Conservation (phyloP, 2,888 invertebrate genomes). For the Operophtera brumata region DNA sequence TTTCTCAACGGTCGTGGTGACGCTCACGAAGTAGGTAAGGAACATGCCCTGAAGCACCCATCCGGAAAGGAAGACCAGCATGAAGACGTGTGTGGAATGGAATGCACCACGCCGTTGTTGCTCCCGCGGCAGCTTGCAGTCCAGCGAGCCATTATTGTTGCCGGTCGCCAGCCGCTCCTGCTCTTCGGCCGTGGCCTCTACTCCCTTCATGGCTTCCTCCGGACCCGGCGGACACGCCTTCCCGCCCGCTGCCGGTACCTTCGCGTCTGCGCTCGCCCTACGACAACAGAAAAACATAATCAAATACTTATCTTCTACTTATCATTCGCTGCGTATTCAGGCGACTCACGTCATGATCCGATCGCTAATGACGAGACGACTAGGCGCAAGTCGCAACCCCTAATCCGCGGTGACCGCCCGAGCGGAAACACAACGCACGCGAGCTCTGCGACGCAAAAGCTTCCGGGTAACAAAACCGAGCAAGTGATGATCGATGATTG, state of each 20-base stretch:
- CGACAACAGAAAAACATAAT: slow-evolving; percentile 53
- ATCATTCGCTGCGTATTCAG: slow-evolving; percentile 8
- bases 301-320: slow-evolving; percentile 19
- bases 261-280: slow-evolving; percentile 65
- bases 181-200: slow-evolving; percentile 75
- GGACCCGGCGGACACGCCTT: slow-evolving; percentile 64
- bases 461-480: slow-evolving; percentile 60
- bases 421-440: slow-evolving; percentile 61
- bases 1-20: slow-evolving; percentile 96
- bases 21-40: slow-evolving; percentile 96
- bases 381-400: slow-evolving; percentile 40
- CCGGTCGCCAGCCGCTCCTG: slow-evolving; percentile 73
- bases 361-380: slow-evolving; percentile 35
- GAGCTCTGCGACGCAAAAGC: slow-evolving; percentile 46
- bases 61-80: slow-evolving; percentile 92
- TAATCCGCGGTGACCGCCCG: slow-evolving; percentile 40
- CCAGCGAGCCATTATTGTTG: slow-evolving; percentile 88
- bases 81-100: slow-evolving; percentile 93
- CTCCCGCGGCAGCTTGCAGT: slow-evolving; percentile 84
- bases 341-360: slow-evolving; percentile 68
- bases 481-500: slow-evolving; percentile 46
- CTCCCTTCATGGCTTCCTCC: slow-evolving; percentile 75
- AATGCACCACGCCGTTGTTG: slow-evolving; percentile 83
- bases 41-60: slow-evolving; percentile 96
- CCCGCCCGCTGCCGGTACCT: slow-evolving; percentile 61